These are phyloP conservation scores for Haliclona indistincta DNA, from an alignment of 37 sponge, comb jelly and placozoan genomes.

Conservation along the genomic window DNA sequence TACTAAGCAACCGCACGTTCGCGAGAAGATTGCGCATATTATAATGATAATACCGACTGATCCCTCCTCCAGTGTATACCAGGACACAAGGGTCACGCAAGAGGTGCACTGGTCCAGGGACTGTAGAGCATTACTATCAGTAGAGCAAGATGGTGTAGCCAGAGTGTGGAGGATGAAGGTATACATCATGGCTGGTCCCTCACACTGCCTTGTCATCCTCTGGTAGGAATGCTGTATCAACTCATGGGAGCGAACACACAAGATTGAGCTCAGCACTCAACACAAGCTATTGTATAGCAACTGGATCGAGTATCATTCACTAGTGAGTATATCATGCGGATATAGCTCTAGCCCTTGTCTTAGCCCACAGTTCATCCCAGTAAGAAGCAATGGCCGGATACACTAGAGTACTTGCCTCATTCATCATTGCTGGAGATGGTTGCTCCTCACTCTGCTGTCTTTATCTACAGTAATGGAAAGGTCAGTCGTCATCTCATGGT, in stretches of 20 bases:
- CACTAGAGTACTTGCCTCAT: slow-evolving; percentile 36
- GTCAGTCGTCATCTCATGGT: slow-evolving; percentile 8
- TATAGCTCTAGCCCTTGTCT: background rate
- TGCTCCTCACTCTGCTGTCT: slow-evolving; percentile 23
- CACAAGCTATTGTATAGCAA: slow-evolving; percentile 25
- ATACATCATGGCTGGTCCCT: background rate
- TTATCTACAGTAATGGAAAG: slow-evolving; percentile 40
- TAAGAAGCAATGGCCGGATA: slow-evolving; percentile 52
- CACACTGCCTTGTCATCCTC: background rate
- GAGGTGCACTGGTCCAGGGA: slow-evolving; percentile 44
- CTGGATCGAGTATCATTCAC: slow-evolving; percentile 54
- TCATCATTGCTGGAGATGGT: slow-evolving; percentile 47
- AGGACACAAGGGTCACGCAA: slow-evolving; percentile 13
- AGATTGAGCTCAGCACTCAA: slow-evolving; percentile 12
- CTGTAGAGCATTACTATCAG: slow-evolving; percentile 37
- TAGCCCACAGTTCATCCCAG: slow-evolving; percentile 37
- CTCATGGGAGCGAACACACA: slow-evolving; percentile 48
- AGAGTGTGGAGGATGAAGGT: slow-evolving; percentile 67
- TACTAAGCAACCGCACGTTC: too few species aligned
- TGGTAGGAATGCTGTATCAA: slow-evolving; percentile 38
- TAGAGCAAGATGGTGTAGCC: slow-evolving; percentile 22
- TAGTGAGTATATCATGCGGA: slow-evolving; percentile 17
- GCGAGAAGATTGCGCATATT: too few species aligned
- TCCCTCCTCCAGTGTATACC: slow-evolving; percentile 19
- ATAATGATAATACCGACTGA: too few species aligned